phyloP scores from a whole-genome alignment of 2,113 vertebrate genomes.

The Callopanchax toddi region DNA sequence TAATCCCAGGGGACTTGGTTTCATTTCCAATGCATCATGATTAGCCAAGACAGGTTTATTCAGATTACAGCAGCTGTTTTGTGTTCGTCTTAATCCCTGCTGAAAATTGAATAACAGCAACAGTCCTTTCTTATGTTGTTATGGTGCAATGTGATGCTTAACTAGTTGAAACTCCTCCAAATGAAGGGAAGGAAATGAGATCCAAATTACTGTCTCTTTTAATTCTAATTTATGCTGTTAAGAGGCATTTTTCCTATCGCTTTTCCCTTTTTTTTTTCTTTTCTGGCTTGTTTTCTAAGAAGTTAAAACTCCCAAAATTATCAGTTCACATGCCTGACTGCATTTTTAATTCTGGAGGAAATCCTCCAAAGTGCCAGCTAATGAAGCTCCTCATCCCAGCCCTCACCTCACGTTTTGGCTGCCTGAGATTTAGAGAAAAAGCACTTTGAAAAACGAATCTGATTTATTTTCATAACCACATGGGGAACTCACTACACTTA shows the following conservation, averaged over 20 bases:
- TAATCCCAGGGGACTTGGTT: background rate
- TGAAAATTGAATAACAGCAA: slow-evolving; percentile 20
- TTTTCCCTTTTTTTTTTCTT: slow-evolving; percentile 6
- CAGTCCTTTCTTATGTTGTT: slow-evolving; percentile 22
- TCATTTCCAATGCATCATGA: background rate
- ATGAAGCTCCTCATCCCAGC: slow-evolving; percentile 12
- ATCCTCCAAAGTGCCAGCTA: slow-evolving; percentile 52
- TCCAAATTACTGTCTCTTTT: slow-evolving; percentile 34
- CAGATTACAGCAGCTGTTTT: background rate
- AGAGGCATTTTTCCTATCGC: slow-evolving; percentile 31
- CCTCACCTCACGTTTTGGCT: slow-evolving; percentile 28
- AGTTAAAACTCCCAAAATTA: slow-evolving; percentile 47
- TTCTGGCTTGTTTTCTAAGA: slow-evolving; percentile 35
- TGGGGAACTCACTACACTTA: slow-evolving; percentile 1
- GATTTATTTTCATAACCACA: slow-evolving; percentile 32
- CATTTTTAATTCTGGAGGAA: slow-evolving; percentile 70
- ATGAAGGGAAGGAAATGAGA: slow-evolving; percentile 9
- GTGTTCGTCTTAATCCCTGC: slow-evolving; percentile 7
- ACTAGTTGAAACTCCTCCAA: slow-evolving; percentile 19
- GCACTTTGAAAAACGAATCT: background rate
- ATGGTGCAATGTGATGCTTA: slow-evolving; percentile 26
- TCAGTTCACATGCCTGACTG: slow-evolving; percentile 69
- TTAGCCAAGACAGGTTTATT: background rate
- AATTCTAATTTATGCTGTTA: slow-evolving; percentile 55
- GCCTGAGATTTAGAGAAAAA: slow-evolving; percentile 22